Evolutionary conservation across 2,888 invertebrate species (phyloP).

Genomic region (Thecocarcelia acutangulata): DNA sequence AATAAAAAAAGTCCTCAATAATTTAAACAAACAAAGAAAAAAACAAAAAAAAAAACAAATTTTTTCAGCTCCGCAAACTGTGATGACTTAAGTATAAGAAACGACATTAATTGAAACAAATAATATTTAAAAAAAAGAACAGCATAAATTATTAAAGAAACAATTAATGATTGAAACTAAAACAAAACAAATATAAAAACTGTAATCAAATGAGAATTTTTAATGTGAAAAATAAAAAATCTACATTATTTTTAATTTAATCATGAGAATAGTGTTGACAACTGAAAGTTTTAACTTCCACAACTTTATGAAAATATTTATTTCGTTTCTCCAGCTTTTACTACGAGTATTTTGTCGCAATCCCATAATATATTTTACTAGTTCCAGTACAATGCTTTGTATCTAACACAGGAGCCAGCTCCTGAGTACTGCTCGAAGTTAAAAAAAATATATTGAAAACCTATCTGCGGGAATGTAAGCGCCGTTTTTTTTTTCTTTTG

Average conservation of each 20-base stretch:
- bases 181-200: constrained; percentile 42
- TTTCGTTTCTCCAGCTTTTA: too few relatives aligned
- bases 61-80: constrained; percentile 82
- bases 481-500: too few relatives aligned
- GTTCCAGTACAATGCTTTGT: too few relatives aligned
- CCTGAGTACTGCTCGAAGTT: too few relatives aligned
- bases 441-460: too few relatives aligned
- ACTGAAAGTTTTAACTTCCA: background rate
- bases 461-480: too few relatives aligned
- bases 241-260: constrained; percentile 53
- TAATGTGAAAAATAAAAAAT: constrained; percentile 19
- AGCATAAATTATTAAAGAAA: constrained; percentile 56
- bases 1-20: constrained; percentile 66
- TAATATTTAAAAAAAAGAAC: constrained; percentile 68
- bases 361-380: too few relatives aligned
- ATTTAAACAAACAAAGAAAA: constrained; percentile 68
- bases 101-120: constrained; percentile 76
- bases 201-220: constrained; percentile 45
- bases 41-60: constrained; percentile 72
- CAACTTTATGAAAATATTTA: too few relatives aligned
- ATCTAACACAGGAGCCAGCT: too few relatives aligned
- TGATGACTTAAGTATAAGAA: constrained; percentile 82
- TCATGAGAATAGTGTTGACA: constrained; percentile 10
- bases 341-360: too few relatives aligned
- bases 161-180: constrained; percentile 57